A percentile compares a stretch with the other conserved stretches of the same genome.
phyloP scores from a whole-genome alignment of 1,140 invertebrate genomes.

The Heliconius himera region DNA sequence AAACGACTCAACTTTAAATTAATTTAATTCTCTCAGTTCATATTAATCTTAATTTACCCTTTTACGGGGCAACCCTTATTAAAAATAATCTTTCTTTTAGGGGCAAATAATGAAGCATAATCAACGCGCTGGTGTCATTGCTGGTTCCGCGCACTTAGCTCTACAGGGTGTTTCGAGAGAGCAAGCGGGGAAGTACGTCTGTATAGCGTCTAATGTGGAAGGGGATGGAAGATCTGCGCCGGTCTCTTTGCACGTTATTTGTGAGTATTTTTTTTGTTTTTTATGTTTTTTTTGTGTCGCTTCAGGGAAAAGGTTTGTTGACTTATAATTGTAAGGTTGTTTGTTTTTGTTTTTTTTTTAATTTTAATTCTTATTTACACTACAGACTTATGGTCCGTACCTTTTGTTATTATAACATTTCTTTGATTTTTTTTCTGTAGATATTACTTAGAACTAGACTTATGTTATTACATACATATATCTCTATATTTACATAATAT shows the following conservation, averaged over 20 bases:
- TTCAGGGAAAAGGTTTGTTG: not conserved
- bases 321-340: not conserved
- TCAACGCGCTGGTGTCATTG: conserved; percentile 90
- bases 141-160: conserved; percentile 89
- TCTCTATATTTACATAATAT: too few relatives aligned
- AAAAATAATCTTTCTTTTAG: conserved; percentile 77
- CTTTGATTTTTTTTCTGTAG: too few relatives aligned
- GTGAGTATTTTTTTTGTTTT: conserved; percentile 85
- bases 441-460: too few relatives aligned
- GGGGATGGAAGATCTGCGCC: conserved; percentile 91
- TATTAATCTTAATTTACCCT: conserved; percentile 29
- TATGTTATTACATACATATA: too few relatives aligned
- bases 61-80: conserved; percentile 2
- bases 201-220: conserved; percentile 92
- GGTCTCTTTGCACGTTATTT: conserved; percentile 92
- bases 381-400: too few relatives aligned
- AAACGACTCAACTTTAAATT: conserved; percentile 10
- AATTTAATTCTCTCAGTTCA: conserved; percentile 23
- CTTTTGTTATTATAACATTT: too few relatives aligned
- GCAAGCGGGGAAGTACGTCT: conserved; percentile 91
- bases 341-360: too few relatives aligned
- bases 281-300: not conserved
- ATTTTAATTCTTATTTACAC: too few relatives aligned
- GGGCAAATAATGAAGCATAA: conserved; percentile 91
- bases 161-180: conserved; percentile 88